Conservation (phyloP, 2,113 vertebrate species). For the Brachyhypopomus gauderio region DNA sequence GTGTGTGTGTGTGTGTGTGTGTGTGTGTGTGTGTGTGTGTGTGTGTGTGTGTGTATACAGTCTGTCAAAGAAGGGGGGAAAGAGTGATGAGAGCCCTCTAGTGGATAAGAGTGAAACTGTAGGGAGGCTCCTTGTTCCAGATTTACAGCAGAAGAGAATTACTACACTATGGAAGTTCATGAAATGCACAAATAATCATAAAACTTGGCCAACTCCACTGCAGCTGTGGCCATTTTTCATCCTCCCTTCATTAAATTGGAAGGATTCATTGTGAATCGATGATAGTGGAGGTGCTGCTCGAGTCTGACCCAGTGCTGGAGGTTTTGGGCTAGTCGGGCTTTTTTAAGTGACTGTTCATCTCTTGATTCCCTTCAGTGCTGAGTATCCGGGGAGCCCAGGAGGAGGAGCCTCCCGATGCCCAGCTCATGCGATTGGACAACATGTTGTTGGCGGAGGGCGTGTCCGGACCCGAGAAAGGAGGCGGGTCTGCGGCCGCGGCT, state of each 20-base stretch:
- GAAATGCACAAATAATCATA: slow-evolving; percentile 41
- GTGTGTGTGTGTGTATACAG: slow-evolving; percentile 13
- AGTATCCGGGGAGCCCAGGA: slow-evolving; percentile 97
- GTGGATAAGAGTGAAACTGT: slow-evolving; percentile 35
- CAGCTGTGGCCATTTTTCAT: slow-evolving; percentile 30
- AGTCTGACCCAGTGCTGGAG: slow-evolving; percentile 45
- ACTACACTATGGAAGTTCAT: slow-evolving; percentile 36
- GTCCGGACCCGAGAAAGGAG: slow-evolving; percentile 92
- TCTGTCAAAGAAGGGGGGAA: background rate
- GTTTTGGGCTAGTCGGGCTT: slow-evolving; percentile 51
- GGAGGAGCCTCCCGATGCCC: slow-evolving; percentile 94
- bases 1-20: slow-evolving; percentile 2
- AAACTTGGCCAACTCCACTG: slow-evolving; percentile 36
- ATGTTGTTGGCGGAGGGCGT: slow-evolving; percentile 96
- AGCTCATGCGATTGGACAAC: slow-evolving; percentile 98
- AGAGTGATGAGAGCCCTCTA: slow-evolving; percentile 57
- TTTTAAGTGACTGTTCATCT: slow-evolving; percentile 51
- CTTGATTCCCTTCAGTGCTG: slow-evolving; percentile 80
- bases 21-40: background rate
- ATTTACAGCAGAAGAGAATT: slow-evolving; percentile 28
- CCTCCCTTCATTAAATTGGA: slow-evolving; percentile 6
- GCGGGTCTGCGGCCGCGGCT: slow-evolving; percentile 85
- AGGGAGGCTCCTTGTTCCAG: background rate
- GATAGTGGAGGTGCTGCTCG: background rate
- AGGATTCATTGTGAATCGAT: slow-evolving; percentile 20